Evolutionary conservation across 2,888 invertebrate genomes (phyloP).

Genomic region (Conus canariensis): DNA sequence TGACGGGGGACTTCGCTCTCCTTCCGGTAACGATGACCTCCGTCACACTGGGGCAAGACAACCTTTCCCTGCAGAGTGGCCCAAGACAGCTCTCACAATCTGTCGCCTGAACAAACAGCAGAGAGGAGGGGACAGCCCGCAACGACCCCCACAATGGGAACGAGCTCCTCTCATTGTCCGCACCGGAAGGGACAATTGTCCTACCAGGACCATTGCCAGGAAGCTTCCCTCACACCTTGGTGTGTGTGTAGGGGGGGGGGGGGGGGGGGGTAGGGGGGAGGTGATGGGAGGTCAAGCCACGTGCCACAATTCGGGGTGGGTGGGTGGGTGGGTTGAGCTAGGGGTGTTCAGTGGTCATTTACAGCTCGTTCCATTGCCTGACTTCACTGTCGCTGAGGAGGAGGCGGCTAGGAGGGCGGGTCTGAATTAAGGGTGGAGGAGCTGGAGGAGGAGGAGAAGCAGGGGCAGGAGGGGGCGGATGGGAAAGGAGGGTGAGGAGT

Average conservation of each 20-base stretch:
- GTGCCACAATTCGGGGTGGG: neutral
- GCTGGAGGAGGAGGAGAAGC: too few species aligned
- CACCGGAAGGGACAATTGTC: neutral
- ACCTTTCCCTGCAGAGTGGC: too few species aligned
- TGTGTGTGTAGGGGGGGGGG: neutral
- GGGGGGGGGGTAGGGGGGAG: too few species aligned
- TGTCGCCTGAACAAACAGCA: slow-evolving; percentile 2
- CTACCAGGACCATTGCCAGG: neutral
- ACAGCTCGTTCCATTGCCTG: neutral
- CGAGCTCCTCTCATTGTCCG: neutral
- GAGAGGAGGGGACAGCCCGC: neutral
- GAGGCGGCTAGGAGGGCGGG: too few species aligned
- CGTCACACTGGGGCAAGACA: neutral
- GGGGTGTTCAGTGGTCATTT: neutral
- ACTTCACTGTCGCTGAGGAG: too few species aligned
- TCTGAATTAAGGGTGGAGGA: too few species aligned
- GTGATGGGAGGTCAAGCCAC: neutral
- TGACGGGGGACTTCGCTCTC: neutral
- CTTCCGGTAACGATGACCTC: neutral
- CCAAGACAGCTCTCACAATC: neutral
- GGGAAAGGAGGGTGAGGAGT: too few species aligned
- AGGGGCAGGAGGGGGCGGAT: too few species aligned
- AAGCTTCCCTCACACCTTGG: neutral
- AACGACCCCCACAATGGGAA: neutral
- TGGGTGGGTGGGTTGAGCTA: too few species aligned